Percentiles rank a stretch among this genome's conserved stretches.
phyloP scores from a whole-genome alignment of 2,797 vertebrate genomes.

The Macrochelys suwanniensis region DNA sequence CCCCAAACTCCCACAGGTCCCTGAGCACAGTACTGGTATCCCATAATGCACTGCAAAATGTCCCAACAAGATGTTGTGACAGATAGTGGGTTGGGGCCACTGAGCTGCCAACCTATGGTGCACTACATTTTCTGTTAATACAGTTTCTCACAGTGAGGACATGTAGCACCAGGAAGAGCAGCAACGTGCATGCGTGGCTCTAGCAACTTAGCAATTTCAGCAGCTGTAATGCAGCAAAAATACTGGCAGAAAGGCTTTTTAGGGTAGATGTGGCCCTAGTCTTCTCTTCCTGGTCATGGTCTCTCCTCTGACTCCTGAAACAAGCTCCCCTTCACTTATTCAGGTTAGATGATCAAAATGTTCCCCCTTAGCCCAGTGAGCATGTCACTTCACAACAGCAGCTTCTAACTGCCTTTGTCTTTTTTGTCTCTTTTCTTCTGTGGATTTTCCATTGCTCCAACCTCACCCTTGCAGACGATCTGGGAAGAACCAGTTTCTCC shows the following conservation, averaged over 20 bases:
- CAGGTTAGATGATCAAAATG: neutral
- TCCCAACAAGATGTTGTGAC: too few relatives aligned
- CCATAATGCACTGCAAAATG: too few relatives aligned
- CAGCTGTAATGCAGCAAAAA: too few relatives aligned
- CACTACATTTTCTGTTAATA: too few relatives aligned
- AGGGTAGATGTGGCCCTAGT: rapidly evolving
- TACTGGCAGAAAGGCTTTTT: neutral
- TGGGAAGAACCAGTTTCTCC: neutral
- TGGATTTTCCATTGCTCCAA: neutral
- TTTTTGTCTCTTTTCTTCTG: neutral
- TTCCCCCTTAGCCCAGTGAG: neutral
- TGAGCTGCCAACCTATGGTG: too few relatives aligned
- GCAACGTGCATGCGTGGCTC: too few relatives aligned
- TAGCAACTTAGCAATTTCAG: too few relatives aligned
- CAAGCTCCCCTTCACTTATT: neutral
- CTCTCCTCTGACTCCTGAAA: neutral
- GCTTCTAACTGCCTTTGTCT: neutral
- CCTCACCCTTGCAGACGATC: neutral
- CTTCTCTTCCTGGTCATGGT: neutral
- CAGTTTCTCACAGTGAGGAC: too few relatives aligned
- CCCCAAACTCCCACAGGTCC: too few relatives aligned
- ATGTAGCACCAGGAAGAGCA: too few relatives aligned
- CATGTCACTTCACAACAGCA: neutral
- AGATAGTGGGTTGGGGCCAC: too few relatives aligned
- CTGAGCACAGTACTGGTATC: too few relatives aligned